Evolutionary conservation across 1,140 invertebrate species (phyloP).

Genomic region (Drosophila kurseongensis): DNA sequence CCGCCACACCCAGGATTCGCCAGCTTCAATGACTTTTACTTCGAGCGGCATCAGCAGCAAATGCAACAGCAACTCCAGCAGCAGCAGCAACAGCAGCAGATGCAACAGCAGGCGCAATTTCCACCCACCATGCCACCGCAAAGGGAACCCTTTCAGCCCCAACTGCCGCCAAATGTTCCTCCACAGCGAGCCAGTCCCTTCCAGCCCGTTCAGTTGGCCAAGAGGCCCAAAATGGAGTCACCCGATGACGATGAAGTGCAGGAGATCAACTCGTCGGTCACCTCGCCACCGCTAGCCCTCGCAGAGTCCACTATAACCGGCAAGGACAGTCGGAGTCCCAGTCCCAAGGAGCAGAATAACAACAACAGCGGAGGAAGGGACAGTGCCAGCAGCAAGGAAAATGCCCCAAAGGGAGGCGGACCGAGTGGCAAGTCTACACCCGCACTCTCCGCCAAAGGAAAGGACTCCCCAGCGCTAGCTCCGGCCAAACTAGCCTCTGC

Average conservation of each 20-base stretch:
- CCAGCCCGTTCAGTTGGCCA: conserved; percentile 63
- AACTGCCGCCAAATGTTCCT: conserved; percentile 62
- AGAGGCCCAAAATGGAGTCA: conserved; percentile 64
- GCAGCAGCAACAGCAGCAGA: conserved; percentile 41
- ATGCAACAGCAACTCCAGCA: conserved; percentile 54
- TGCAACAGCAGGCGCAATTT: conserved; percentile 45
- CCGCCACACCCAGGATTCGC: conserved; percentile 58
- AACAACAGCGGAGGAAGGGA: conserved; percentile 64
- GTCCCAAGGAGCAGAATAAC: conserved; percentile 70
- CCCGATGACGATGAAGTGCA: conserved; percentile 64
- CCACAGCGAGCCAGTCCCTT: conserved; percentile 65
- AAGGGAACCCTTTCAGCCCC: conserved; percentile 67
- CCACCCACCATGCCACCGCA: conserved; percentile 38
- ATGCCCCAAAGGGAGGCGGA: conserved; percentile 59
- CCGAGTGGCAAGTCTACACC: conserved; percentile 68
- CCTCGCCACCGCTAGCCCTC: conserved; percentile 30
- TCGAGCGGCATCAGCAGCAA: conserved; percentile 68
- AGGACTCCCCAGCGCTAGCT: conserved; percentile 37
- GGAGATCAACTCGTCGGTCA: conserved; percentile 55
- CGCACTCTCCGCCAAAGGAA: conserved; percentile 43
- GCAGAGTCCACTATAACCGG: conserved; percentile 34
- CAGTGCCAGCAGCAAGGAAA: conserved; percentile 72
- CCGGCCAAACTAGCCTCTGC: conserved; percentile 22
- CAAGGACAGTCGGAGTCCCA: conserved; percentile 31
- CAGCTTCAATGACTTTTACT: conserved; percentile 70